phyloP scores from a whole-genome alignment of 2,113 vertebrate species.

The Drymodes brunneopygia region DNA sequence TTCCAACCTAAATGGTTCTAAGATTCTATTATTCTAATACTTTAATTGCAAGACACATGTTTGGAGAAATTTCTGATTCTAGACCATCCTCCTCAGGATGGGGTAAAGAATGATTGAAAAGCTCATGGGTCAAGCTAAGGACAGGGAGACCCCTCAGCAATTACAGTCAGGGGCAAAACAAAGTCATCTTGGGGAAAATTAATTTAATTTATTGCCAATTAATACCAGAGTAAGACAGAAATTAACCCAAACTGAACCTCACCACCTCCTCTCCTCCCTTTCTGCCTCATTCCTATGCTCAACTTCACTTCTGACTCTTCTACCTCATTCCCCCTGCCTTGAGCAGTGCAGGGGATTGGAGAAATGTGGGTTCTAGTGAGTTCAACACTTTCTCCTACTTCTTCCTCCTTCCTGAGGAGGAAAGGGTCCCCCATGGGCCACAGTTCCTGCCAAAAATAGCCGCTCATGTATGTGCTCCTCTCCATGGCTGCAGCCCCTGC shows the following conservation, averaged over 20 bases:
- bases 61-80: background rate
- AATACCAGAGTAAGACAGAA: background rate
- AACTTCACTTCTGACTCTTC: background rate
- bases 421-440: background rate
- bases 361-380: background rate
- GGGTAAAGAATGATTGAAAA: background rate
- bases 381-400: background rate
- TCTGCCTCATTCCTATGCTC: background rate
- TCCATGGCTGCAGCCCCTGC: background rate
- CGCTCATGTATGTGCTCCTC: rapidly evolving
- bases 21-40: background rate
- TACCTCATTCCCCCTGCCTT: background rate
- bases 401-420: background rate
- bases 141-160: background rate
- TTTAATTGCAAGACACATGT: background rate
- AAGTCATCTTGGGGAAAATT: background rate
- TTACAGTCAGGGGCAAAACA: background rate
- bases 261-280: background rate
- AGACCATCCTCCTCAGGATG: background rate
- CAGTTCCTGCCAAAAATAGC: background rate
- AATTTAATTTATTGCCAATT: background rate
- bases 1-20: background rate
- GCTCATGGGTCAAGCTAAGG: background rate
- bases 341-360: rapidly evolving
- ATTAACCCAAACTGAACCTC: background rate